A percentile compares a stretch with the other conserved stretches of the same genome.
Conservation (phyloP, 1,140 invertebrate genomes). For the Leptinotarsa undecemlineata region DNA sequence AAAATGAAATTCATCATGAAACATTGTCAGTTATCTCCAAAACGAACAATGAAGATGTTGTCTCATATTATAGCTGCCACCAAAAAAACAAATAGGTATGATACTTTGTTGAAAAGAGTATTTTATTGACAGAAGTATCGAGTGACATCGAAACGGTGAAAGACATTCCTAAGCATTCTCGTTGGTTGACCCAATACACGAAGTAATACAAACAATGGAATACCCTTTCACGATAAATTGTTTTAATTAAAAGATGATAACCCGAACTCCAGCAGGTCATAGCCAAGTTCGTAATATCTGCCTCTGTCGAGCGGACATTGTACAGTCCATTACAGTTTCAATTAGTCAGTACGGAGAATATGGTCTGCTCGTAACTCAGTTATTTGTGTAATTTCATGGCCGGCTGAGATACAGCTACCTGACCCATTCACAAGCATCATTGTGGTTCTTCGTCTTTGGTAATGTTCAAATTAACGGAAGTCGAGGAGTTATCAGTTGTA, state of each 20-base stretch:
- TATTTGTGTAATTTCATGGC: conserved; percentile 6
- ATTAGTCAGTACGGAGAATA: conserved; percentile 2
- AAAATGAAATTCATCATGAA: too few species aligned
- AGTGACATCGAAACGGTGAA: background rate
- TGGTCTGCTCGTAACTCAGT: background rate
- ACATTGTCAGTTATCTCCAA: too few species aligned
- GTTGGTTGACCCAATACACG: background rate
- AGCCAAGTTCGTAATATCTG: background rate
- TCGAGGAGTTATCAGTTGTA: too few species aligned
- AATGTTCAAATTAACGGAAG: conserved; percentile 13
- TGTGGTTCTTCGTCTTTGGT: background rate
- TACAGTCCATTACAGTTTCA: conserved; percentile 3
- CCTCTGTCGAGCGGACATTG: background rate
- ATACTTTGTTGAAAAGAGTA: too few species aligned
- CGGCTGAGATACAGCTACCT: background rate
- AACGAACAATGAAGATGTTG: too few species aligned
- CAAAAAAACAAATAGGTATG: too few species aligned
- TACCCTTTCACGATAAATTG: background rate
- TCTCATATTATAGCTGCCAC: too few species aligned
- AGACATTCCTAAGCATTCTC: background rate
- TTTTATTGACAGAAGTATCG: too few species aligned
- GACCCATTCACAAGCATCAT: background rate
- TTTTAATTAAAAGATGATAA: conserved; percentile 9
- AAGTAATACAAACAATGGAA: background rate
- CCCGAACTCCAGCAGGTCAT: background rate